A percentile compares a stretch with the other conserved stretches of the same genome.
These are phyloP conservation scores for Drosophila kambysellisi DNA, from an alignment of 2,888 invertebrate species.

Conservation along the genomic window DNA sequence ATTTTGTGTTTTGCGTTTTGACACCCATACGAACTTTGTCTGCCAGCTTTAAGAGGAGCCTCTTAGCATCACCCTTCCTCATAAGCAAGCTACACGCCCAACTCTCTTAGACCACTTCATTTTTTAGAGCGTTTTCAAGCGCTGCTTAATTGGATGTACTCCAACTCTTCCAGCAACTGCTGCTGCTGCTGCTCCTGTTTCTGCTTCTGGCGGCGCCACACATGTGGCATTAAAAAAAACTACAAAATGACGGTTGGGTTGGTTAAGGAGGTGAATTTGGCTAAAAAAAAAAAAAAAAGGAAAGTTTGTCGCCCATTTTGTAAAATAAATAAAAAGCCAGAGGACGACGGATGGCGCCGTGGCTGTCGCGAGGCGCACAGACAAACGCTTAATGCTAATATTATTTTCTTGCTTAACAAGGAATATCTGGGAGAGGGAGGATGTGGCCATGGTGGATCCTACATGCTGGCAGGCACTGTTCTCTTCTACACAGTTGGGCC, in stretches of 20 bases:
- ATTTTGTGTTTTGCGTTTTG: neutral
- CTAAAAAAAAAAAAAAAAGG: constrained; percentile 34
- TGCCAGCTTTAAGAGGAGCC: constrained; percentile 35
- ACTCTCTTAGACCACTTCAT: constrained; percentile 40
- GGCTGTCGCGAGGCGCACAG: constrained; percentile 73
- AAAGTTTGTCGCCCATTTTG: constrained; percentile 80
- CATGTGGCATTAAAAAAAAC: constrained; percentile 54
- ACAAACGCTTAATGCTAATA: constrained; percentile 79
- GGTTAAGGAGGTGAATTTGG: constrained; percentile 13
- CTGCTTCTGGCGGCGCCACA: constrained; percentile 48
- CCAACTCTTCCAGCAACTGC: constrained; percentile 33
- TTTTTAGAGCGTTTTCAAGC: constrained; percentile 68
- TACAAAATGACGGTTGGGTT: constrained; percentile 20
- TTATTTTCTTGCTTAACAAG: constrained; percentile 80
- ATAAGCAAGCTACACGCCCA: constrained; percentile 6
- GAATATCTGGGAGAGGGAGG: constrained; percentile 3
- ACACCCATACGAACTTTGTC: neutral
- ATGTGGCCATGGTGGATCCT: constrained; percentile 8
- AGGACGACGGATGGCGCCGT: constrained; percentile 52
- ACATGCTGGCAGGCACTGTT: constrained; percentile 11
- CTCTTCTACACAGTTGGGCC: constrained; percentile 19
- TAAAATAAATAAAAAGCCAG: constrained; percentile 66
- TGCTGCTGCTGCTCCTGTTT: neutral
- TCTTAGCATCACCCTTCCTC: constrained; percentile 29
- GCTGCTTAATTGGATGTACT: constrained; percentile 77